Evolutionary conservation across 2,113 vertebrate genomes (phyloP).

Genomic region (Bostrychus sinensis): DNA sequence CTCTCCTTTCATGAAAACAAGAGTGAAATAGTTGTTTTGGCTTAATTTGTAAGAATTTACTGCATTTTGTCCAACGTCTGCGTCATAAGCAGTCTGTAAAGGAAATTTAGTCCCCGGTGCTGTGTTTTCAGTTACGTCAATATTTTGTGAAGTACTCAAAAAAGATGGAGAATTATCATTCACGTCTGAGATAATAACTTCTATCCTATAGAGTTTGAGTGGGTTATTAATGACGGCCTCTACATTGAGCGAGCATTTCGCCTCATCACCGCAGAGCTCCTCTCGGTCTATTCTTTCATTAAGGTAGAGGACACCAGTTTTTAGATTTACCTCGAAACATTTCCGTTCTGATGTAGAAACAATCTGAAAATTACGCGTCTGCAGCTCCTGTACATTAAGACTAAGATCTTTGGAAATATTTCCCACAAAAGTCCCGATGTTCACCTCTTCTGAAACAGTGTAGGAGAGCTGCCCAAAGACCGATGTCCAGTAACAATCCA

Average conservation of each 20-base stretch:
- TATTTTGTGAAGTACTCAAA: background rate
- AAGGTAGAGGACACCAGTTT: conserved; percentile 70
- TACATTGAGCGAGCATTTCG: conserved; percentile 58
- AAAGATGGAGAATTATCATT: conserved; percentile 73
- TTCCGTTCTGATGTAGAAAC: conserved; percentile 55
- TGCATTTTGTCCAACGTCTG: conserved; percentile 71
- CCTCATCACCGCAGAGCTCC: conserved; percentile 61
- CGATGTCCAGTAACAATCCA: conserved; percentile 30
- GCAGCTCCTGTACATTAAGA: conserved; percentile 61
- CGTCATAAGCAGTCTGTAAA: conserved; percentile 49
- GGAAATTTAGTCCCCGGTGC: conserved; percentile 58
- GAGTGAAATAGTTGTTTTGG: conserved; percentile 66
- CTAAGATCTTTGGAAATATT: conserved; percentile 76
- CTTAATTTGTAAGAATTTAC: conserved; percentile 68
- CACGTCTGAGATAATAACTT: conserved; percentile 70
- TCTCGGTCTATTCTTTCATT: conserved; percentile 72
- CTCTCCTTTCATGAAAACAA: conserved; percentile 67
- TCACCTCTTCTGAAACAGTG: conserved; percentile 70
- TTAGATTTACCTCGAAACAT: conserved; percentile 72
- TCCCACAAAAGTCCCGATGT: conserved; percentile 68
- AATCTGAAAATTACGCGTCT: conserved; percentile 66
- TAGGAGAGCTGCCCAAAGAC: conserved; percentile 59
- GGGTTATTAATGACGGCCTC: conserved; percentile 74
- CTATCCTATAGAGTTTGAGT: conserved; percentile 66
- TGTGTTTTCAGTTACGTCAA: too few relatives aligned